These are phyloP conservation scores for Scaptodrosophila latifasciaeformis DNA, from an alignment of 2,888 invertebrate genomes.

Conservation along the genomic window DNA sequence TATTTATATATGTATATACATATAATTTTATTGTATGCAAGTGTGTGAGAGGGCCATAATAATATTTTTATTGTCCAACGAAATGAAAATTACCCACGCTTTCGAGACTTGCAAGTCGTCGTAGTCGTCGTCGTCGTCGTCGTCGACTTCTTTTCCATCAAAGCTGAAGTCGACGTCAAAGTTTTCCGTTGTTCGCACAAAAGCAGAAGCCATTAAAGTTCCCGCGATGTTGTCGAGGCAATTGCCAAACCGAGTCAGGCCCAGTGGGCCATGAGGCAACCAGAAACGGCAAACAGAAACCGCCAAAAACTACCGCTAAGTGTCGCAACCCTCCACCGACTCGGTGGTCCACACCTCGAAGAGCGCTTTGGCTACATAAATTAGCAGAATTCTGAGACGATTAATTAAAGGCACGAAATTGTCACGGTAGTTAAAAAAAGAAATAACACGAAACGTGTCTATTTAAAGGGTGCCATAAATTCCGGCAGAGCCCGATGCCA, in stretches of 20 bases:
- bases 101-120: constrained; percentile 41
- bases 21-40: neutral
- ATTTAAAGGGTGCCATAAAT: neutral
- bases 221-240: constrained; percentile 25
- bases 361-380: too few relatives aligned
- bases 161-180: too few relatives aligned
- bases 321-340: too few relatives aligned
- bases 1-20: too few relatives aligned
- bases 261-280: neutral
- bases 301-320: neutral
- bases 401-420: constrained; percentile 45
- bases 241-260: constrained; percentile 23
- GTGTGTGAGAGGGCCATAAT: neutral
- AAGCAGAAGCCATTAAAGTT: constrained; percentile 53
- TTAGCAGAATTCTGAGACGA: constrained; percentile 1
- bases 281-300: neutral
- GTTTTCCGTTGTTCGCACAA: constrained; percentile 11
- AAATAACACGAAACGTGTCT: constrained; percentile 12
- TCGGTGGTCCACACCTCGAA: too few relatives aligned
- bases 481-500: too few relatives aligned
- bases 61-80: constrained; percentile 47
- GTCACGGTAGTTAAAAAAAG: constrained; percentile 23
- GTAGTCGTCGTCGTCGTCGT: constrained; percentile 26
- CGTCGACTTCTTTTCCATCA: too few relatives aligned
- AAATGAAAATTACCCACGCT: constrained; percentile 54